A percentile compares a stretch with the other conserved stretches of the same genome.
Evolutionary conservation across 2,797 vertebrate genomes (phyloP).

Genomic region (Tympanoctomys barrerae): DNA sequence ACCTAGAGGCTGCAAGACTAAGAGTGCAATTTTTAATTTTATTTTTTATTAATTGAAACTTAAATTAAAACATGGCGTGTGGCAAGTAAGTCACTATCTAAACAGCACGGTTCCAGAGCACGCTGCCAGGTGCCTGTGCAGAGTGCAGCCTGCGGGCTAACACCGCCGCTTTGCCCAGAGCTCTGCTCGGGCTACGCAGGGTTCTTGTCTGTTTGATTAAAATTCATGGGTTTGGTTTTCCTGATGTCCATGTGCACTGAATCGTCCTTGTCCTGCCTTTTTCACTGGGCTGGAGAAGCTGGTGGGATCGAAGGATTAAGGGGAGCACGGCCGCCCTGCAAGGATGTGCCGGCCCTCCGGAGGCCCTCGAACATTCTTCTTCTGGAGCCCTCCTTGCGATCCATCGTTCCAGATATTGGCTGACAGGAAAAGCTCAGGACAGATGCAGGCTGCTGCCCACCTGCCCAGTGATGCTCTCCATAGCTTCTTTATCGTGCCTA

Average conservation of each 20-base stretch:
- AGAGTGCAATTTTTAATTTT: not conserved
- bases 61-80: not conserved
- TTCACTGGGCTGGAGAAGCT: not conserved
- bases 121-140: fast-evolving
- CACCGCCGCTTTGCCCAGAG: fast-evolving
- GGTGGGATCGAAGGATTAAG: fast-evolving
- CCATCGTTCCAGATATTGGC: not conserved
- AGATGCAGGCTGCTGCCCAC: fast-evolving
- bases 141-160: fast-evolving
- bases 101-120: fast-evolving
- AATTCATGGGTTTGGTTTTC: fast-evolving
- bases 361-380: fast-evolving
- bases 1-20: fast-evolving
- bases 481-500: fast-evolving
- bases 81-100: not conserved
- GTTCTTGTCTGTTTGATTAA: fast-evolving
- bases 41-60: not conserved
- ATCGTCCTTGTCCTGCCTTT: not conserved
- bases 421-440: not conserved
- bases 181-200: fast-evolving
- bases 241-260: fast-evolving
- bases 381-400: fast-evolving
- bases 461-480: fast-evolving
- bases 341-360: too few species aligned
- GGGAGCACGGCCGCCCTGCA: fast-evolving